These are phyloP conservation scores for Urocyon cinereoargenteus DNA, from an alignment of 2,797 vertebrate genomes.

Conservation along the genomic window DNA sequence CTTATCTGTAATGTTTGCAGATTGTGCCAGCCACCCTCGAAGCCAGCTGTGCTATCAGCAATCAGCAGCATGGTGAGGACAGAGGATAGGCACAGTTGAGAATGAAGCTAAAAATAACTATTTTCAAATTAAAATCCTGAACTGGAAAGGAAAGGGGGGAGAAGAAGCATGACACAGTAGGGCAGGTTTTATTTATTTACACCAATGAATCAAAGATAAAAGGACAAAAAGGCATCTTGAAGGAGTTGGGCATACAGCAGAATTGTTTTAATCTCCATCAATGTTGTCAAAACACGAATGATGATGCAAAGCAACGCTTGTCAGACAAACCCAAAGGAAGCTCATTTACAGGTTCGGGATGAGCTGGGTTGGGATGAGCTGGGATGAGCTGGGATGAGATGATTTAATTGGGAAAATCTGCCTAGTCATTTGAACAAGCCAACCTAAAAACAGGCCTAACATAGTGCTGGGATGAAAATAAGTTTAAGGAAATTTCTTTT, in stretches of 20 bases:
- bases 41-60: slow-evolving; percentile 83
- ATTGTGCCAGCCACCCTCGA: slow-evolving; percentile 80
- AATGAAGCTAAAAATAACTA: slow-evolving; percentile 87
- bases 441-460: slow-evolving; percentile 48
- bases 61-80: slow-evolving; percentile 86
- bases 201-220: slow-evolving; percentile 76
- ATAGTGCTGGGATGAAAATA: slow-evolving; percentile 25
- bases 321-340: slow-evolving; percentile 61
- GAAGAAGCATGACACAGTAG: slow-evolving; percentile 70
- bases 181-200: slow-evolving; percentile 83
- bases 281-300: slow-evolving; percentile 68
- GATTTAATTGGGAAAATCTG: slow-evolving; percentile 72
- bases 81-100: slow-evolving; percentile 82
- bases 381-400: slow-evolving; percentile 44
- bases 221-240: slow-evolving; percentile 28
- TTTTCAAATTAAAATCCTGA: slow-evolving; percentile 88
- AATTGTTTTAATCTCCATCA: slow-evolving; percentile 61
- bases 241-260: slow-evolving; percentile 64
- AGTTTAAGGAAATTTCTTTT: slow-evolving; percentile 49
- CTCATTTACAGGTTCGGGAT: slow-evolving; percentile 62
- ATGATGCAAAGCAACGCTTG: slow-evolving; percentile 58
- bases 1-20: slow-evolving; percentile 86
- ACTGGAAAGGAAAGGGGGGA: slow-evolving; percentile 47
- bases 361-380: neutral
- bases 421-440: slow-evolving; percentile 65